Conservation (phyloP, 2,888 invertebrate genomes). For the Endotricha flammealis region DNA sequence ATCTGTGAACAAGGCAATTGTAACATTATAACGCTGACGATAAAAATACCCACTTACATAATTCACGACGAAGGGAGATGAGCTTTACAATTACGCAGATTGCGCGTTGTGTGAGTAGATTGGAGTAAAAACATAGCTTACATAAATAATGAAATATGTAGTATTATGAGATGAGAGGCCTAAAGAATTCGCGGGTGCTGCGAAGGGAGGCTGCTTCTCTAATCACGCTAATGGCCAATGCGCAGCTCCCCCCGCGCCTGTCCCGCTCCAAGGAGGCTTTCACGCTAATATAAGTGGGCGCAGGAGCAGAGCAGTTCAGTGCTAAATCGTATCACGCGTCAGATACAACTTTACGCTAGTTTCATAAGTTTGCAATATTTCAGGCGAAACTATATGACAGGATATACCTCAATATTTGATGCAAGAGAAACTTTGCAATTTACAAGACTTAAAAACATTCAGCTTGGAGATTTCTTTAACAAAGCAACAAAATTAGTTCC, state of each 20-base stretch:
- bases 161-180: constrained; percentile 75
- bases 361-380: constrained; percentile 12
- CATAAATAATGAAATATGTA: constrained; percentile 77
- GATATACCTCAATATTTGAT: no score
- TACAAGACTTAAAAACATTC: no score
- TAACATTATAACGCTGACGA: neutral
- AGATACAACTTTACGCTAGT: constrained; percentile 32
- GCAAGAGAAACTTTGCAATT: no score
- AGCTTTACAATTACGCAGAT: constrained; percentile 44
- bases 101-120: constrained; percentile 43
- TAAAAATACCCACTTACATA: neutral
- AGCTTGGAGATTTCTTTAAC: neutral
- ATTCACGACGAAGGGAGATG: constrained; percentile 10
- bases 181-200: constrained; percentile 69
- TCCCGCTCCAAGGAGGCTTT: constrained; percentile 55
- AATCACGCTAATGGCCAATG: constrained; percentile 79
- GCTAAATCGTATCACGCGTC: constrained; percentile 63
- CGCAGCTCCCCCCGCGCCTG: constrained; percentile 46
- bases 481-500: constrained; percentile 13
- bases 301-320: constrained; percentile 58
- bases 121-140: constrained; percentile 68
- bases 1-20: constrained; percentile 53
- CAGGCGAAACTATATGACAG: constrained; percentile 14
- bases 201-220: constrained; percentile 50
- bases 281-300: constrained; percentile 65